These are phyloP conservation scores for Megaleporinus macrocephalus DNA, from an alignment of 2,113 vertebrate genomes.

Conservation along the genomic window DNA sequence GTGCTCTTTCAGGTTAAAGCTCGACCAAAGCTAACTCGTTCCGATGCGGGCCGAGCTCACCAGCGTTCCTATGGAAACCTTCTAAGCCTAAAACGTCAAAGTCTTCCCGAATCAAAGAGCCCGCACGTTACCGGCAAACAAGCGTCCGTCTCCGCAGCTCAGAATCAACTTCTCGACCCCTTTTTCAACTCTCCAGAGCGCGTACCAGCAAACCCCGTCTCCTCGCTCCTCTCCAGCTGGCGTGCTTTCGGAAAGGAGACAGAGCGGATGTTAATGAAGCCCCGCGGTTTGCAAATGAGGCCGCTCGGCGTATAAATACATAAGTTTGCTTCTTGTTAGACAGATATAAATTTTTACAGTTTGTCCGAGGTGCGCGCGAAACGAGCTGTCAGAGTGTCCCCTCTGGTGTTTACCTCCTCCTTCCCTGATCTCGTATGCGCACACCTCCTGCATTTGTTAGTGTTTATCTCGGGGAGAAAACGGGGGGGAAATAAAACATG, in stretches of 20 bases:
- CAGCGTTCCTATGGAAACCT: background rate
- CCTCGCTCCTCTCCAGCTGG: background rate
- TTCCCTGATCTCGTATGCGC: slow-evolving; percentile 61
- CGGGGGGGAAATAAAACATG: slow-evolving; percentile 29
- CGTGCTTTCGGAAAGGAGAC: background rate
- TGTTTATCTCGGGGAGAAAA: slow-evolving; percentile 60
- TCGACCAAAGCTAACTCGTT: background rate
- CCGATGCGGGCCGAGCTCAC: background rate
- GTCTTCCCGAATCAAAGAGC: background rate
- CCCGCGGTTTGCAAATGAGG: background rate
- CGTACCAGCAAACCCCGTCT: background rate
- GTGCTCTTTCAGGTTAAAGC: too few species aligned
- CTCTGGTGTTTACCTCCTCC: slow-evolving; percentile 50
- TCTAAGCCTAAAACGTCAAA: background rate
- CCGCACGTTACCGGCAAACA: background rate
- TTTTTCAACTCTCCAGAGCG: background rate
- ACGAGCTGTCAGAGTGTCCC: slow-evolving; percentile 43
- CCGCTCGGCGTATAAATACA: background rate
- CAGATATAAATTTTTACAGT: slow-evolving; percentile 12
- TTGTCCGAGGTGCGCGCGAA: slow-evolving; percentile 28
- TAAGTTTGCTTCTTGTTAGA: slow-evolving; percentile 11
- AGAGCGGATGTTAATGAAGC: background rate
- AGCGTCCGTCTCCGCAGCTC: background rate
- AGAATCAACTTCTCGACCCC: background rate
- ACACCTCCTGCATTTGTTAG: slow-evolving; percentile 53